Evolutionary conservation across 2,797 vertebrate genomes (phyloP).

Genomic region (Furcifer pardalis): DNA sequence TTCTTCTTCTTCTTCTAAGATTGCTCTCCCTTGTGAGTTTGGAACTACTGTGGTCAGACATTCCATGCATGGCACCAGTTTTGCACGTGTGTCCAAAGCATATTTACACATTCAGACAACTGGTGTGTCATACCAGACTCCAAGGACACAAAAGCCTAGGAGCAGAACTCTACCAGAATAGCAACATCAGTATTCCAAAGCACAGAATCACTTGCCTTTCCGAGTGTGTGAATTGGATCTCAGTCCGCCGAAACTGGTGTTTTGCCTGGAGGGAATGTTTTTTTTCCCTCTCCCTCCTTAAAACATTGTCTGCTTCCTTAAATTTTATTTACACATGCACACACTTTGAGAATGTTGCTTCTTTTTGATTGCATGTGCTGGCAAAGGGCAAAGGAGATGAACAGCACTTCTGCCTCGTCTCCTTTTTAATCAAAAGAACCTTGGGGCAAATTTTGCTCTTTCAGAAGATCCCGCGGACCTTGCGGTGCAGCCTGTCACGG

Average conservation of each 20-base stretch:
- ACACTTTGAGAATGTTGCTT: constrained; percentile 46
- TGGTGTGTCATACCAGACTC: too few species aligned
- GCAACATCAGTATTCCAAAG: neutral
- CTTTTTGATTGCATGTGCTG: constrained; percentile 47
- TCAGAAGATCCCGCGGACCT: constrained; percentile 51
- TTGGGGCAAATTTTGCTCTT: constrained; percentile 63
- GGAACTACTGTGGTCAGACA: too few species aligned
- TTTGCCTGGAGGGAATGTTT: neutral
- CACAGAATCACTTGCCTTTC: neutral
- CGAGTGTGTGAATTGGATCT: neutral
- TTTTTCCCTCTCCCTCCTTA: neutral
- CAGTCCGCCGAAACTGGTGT: neutral
- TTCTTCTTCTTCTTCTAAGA: too few species aligned
- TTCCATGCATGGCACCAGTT: too few species aligned
- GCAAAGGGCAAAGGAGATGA: constrained; percentile 48
- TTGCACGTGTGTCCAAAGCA: too few species aligned
- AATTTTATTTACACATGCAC: neutral
- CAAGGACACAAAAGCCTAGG: neutral
- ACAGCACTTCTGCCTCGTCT: constrained; percentile 8
- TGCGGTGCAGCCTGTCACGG: constrained; percentile 46
- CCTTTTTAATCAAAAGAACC: constrained; percentile 51
- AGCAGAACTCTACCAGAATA: neutral
- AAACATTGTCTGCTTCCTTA: neutral
- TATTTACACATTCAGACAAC: too few species aligned
- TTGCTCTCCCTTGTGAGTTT: too few species aligned